Base-by-base conservation (phyloP, 1,140 invertebrate species). In the Trypoxylus dichotomus region DNA sequence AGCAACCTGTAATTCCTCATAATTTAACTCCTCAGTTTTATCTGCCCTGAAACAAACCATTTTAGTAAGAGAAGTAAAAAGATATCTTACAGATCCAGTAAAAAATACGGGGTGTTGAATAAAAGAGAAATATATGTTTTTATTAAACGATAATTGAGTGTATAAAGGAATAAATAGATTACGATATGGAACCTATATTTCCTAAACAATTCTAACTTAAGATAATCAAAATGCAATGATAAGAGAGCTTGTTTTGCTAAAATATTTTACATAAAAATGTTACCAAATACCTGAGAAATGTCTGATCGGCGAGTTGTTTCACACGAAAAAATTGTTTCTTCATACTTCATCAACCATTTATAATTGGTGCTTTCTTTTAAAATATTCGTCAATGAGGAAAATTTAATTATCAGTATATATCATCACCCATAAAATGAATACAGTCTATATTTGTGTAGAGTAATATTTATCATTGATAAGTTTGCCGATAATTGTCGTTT, bases 271-370 rank as follows among this genome's bases (percentile, higher is more conserved):
- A 68, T 68, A 27, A 74, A 41, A 41, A 74, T 42, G 19, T 42
- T 42, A 24, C 74, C 21, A 81, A 81, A 88, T 92, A 95, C 94
- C 93, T 94, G 85, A 94, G 93, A 88, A 96, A 94, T 78, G 93
- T 95, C 88, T 96, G 94, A 89, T 95, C 94, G 80, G 94, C 94
- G 74, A 95, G 90, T 86, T 96, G 94, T 87, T 95, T 96, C 63
- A 95, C 94, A 81, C 94, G 90, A 86, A 94, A 92, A 87, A 96
- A 95, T 87, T 96, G 94, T 87, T 95, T 95, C 90, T 94, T 94
- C 93, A 94, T 94, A 75, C 74, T 75, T 75, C 25, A 75, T 29
- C 42, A 75, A 54, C 0, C 41, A 54, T 75, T 75, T 43, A 74
- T 74, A 21, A 42, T 37, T 37, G 1, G 29, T 74, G 19, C 25